A percentile compares a stretch with the other conserved stretches of the same genome.
phyloP scores from a whole-genome alignment of 2,797 vertebrate species.

The Agapornis canus region DNA sequence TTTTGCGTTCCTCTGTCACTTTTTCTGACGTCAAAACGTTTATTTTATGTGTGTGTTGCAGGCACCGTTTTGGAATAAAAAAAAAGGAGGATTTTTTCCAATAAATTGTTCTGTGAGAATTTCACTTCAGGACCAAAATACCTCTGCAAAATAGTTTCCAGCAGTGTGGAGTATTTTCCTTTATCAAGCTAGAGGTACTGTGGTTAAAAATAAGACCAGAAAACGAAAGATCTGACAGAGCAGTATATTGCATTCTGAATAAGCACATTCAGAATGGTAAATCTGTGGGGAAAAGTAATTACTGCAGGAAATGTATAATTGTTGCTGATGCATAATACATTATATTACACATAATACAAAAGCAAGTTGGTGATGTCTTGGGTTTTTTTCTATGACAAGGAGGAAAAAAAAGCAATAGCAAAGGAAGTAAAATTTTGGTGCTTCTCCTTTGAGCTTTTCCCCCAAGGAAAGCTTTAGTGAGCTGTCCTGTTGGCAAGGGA shows the following conservation, averaged over 20 bases:
- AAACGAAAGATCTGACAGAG: not conserved
- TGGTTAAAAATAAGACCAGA: not conserved
- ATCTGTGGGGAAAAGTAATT: not conserved
- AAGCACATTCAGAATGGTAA: not conserved
- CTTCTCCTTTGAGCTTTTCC: not conserved
- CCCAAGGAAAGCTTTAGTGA: not conserved
- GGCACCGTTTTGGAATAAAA: too few species aligned
- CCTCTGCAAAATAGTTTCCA: not conserved
- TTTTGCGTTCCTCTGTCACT: not conserved
- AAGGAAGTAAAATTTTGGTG: not conserved
- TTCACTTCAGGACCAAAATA: not conserved
- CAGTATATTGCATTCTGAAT: not conserved
- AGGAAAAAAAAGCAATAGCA: not conserved
- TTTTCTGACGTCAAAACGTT: not conserved
- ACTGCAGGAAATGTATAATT: not conserved
- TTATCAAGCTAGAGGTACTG: not conserved
- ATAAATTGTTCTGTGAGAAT: not conserved
- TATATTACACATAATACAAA: not conserved
- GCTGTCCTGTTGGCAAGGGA: rapidly evolving
- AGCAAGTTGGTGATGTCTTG: not conserved
- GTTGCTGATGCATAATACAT: not conserved
- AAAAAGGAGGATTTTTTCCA: not conserved
- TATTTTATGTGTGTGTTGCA: not conserved
- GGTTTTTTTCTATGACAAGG: not conserved
- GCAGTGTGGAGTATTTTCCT: not conserved